Percentiles rank a stretch among this genome's conserved stretches.
Conservation (phyloP, 92 coral and sea anemone species). For the Epizoanthus scotinus region DNA sequence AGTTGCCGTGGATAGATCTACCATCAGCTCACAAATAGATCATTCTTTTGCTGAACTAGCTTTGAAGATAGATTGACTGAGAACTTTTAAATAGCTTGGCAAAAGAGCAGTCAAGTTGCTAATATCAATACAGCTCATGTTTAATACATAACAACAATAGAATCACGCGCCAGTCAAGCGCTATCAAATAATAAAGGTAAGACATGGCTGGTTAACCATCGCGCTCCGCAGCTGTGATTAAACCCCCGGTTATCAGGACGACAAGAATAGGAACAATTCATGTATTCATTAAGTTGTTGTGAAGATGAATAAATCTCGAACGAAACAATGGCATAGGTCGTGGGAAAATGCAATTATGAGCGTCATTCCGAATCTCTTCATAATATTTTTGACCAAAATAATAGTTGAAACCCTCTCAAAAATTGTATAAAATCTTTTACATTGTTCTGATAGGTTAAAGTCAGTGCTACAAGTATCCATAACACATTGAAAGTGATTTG, state of each 20-base stretch:
- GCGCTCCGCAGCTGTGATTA: slow-evolving; percentile 44
- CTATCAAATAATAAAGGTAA: not conserved
- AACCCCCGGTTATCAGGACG: slow-evolving; percentile 35
- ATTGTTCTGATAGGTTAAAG: not conserved
- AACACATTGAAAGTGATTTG: not conserved
- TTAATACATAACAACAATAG: slow-evolving; percentile 20
- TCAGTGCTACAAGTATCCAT: not conserved
- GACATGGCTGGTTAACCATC: not conserved
- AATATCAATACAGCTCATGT: not conserved
- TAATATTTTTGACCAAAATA: not conserved
- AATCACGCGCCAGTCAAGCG: slow-evolving; percentile 30
- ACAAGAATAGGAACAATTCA: slow-evolving; percentile 14
- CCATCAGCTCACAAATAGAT: not conserved
- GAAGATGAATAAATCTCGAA: slow-evolving; percentile 28
- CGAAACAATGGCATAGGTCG: slow-evolving; percentile 34
- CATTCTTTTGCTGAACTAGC: no score
- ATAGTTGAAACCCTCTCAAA: not conserved
- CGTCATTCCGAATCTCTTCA: slow-evolving; percentile 30
- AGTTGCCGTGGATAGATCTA: not conserved
- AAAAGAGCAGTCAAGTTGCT: slow-evolving; percentile 29
- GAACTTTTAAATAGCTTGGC: slow-evolving; percentile 6
- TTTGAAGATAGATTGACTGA: no score
- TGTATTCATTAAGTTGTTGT: slow-evolving; percentile 27
- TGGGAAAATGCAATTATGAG: slow-evolving; percentile 23
- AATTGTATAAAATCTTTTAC: not conserved